phyloP scores from a whole-genome alignment of 2,888 invertebrate species.

The Lapara coniferarum region DNA sequence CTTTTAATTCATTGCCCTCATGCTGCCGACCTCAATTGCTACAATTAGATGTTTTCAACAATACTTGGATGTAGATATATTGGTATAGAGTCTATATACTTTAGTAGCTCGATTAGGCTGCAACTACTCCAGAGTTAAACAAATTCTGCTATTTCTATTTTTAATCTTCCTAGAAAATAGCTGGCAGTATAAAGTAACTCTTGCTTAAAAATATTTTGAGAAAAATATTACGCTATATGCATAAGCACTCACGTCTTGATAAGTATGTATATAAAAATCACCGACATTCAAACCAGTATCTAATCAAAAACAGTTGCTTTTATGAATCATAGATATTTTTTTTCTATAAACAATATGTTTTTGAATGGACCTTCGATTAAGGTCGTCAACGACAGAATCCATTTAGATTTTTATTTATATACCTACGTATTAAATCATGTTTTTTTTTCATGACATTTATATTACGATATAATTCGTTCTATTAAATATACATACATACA shows the following conservation, averaged over 20 bases:
- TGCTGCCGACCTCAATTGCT: background rate
- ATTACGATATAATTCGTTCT: too few species aligned
- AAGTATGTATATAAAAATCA: background rate
- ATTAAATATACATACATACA: too few species aligned
- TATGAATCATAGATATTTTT: background rate
- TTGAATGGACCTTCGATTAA: constrained; percentile 2
- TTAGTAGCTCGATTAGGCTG: background rate
- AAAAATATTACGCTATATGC: too few species aligned
- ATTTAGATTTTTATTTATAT: background rate
- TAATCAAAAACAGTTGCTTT: background rate
- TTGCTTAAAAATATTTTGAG: too few species aligned
- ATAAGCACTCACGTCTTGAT: too few species aligned
- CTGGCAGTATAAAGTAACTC: too few species aligned
- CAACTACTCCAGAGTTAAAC: too few species aligned
- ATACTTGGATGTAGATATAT: background rate
- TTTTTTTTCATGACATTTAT: too few species aligned
- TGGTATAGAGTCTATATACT: background rate
- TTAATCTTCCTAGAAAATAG: too few species aligned
- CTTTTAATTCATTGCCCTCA: constrained; percentile 7
- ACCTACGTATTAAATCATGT: too few species aligned
- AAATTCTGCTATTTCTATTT: too few species aligned
- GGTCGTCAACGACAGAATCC: background rate
- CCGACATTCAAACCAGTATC: background rate
- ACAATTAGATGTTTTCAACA: background rate
- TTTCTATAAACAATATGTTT: background rate